These are phyloP conservation scores for Idaea aversata DNA, from an alignment of 2,888 invertebrate genomes.

Conservation along the genomic window DNA sequence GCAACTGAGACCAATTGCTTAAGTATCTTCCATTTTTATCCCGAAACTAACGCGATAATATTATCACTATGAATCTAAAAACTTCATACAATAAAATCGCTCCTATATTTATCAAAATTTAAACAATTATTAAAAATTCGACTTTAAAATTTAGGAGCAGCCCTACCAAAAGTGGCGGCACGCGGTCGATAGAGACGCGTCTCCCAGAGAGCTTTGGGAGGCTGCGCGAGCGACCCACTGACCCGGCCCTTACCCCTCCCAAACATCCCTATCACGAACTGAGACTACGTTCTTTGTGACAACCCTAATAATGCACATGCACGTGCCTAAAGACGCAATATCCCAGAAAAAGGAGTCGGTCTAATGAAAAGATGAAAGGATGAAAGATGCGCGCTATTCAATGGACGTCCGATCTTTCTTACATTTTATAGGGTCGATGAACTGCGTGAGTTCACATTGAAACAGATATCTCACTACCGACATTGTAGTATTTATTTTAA, in stretches of 20 bases:
- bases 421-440: constrained; percentile 36
- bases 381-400: constrained; percentile 42
- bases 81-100: too few relatives aligned
- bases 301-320: constrained; percentile 54
- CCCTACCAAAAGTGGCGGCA: constrained; percentile 59
- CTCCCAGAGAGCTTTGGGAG: constrained; percentile 70
- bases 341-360: constrained; percentile 30
- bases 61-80: too few relatives aligned
- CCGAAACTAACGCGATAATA: too few relatives aligned
- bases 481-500: neutral
- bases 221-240: constrained; percentile 84
- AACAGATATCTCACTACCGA: constrained; percentile 5
- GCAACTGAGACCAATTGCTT: too few relatives aligned
- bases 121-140: neutral
- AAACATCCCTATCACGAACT: constrained; percentile 43
- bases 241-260: constrained; percentile 67
- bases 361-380: constrained; percentile 42
- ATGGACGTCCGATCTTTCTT: constrained; percentile 41
- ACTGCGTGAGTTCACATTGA: constrained; percentile 30
- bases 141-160: constrained; percentile 38
- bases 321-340: constrained; percentile 39
- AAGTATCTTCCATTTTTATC: too few relatives aligned
- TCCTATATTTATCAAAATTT: neutral
- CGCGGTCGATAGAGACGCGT: constrained; percentile 79
- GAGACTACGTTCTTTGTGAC: constrained; percentile 33